Evolutionary conservation across 2,797 vertebrate genomes (phyloP), one percentile per base, ranked within the genome.

Genomic region (Myripristis murdjan): DNA sequence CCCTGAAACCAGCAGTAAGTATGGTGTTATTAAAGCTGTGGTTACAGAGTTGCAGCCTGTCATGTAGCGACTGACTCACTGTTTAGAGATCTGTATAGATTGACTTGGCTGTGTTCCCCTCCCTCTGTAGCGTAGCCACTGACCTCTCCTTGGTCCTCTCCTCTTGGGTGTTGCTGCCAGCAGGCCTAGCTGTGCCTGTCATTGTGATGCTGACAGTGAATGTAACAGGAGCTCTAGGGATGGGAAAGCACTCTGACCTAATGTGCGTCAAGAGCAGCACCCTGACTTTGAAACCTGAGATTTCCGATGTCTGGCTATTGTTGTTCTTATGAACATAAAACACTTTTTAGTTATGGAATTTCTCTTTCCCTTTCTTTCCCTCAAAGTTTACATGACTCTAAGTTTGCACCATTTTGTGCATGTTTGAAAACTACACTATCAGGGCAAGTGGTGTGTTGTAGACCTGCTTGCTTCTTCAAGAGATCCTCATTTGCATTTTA

Each of bases 131-230:
- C 75, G 60, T 76, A 65, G 79, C 70, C 41, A 35, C 71, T 72
- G 77, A 89, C 81, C 65, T 88, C 79, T 86, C 67, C 77, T 77
- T 75, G 67, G 69, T 77, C 72, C 65, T 72, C 49, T 69, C 48
- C 52, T 75, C 79, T 56, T 64, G 57, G 75, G 74, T 82, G 76
- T 73, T 78, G 64, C 73, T 85, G 82, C 82, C 78, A 83, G 65
- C 79, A 83, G 78, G 79, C 70, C 73, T 76, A 37, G 75, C 82
- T 69, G 64, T 78, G 74, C 73, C 75, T 73, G 85, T 89, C 84
- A 81, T 66, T 77, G 70, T 86, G 81, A 85, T 64, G 63, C 75
- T 83, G 78, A 91, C 82, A 85, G 83, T 83, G 78, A 84, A 75
- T 86, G 70, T 86, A 85, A 79, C 66, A 37, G 70, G 51, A 85